A percentile compares a stretch with the other conserved stretches of the same genome.
phyloP scores from a whole-genome alignment of 2,797 vertebrate species.

The Cuculus canorus region DNA sequence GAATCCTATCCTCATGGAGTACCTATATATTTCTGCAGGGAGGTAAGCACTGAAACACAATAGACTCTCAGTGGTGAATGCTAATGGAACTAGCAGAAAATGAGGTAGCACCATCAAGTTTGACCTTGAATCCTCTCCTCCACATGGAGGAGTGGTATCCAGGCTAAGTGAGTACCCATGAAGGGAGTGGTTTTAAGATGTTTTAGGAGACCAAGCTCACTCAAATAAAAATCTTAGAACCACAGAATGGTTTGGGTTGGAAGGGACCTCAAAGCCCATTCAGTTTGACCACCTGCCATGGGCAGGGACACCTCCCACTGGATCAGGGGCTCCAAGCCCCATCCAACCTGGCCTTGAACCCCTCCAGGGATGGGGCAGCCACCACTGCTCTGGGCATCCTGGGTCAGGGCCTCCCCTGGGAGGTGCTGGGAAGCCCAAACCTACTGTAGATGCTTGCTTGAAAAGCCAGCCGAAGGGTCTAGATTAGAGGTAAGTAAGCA shows the following conservation, averaged over 20 bases:
- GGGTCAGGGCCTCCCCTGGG: too few species aligned
- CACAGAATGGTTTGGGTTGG: too few species aligned
- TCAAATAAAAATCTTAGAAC: neutral
- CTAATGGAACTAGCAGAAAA: neutral
- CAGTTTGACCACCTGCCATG: too few species aligned
- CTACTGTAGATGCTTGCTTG: neutral
- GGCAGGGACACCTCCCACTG: too few species aligned
- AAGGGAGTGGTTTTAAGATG: neutral
- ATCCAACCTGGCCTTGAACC: too few species aligned
- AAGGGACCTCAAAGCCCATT: too few species aligned
- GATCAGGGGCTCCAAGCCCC: too few species aligned
- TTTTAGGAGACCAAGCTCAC: neutral
- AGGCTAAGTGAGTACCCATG: neutral
- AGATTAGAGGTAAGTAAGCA: neutral
- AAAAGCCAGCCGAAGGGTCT: neutral
- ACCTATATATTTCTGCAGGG: slow-evolving; percentile 55
- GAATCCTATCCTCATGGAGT: slow-evolving; percentile 52
- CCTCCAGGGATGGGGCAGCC: too few species aligned
- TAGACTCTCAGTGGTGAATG: neutral
- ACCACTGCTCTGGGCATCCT: too few species aligned
- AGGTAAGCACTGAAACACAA: neutral
- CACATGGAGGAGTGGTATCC: neutral
- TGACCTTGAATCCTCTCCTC: slow-evolving; percentile 25
- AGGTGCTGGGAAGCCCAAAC: neutral
- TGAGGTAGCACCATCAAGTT: neutral